A percentile compares a stretch with the other conserved stretches of the same genome.
Conservation (phyloP, 1,140 invertebrate species). For the Trichoplusia ni region DNA sequence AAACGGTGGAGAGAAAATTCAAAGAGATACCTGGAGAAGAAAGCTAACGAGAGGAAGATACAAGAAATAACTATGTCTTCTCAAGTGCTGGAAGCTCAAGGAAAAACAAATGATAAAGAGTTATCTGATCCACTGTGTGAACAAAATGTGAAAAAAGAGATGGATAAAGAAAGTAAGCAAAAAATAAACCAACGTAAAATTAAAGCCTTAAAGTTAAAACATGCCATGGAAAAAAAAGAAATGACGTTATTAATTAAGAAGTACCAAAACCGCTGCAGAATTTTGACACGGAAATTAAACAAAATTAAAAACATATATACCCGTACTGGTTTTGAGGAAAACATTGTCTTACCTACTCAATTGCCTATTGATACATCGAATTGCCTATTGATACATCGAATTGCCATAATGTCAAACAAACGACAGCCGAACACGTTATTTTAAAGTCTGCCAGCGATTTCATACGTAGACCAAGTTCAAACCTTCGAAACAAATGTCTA, state of each 20-base stretch:
- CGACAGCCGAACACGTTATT: not conserved
- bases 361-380: too few species aligned
- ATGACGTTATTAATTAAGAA: not conserved
- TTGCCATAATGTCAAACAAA: not conserved
- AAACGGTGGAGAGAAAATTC: not conserved
- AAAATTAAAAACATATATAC: not conserved
- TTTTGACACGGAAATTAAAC: not conserved
- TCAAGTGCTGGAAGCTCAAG: not conserved
- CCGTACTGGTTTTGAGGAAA: too few species aligned
- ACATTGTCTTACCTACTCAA: too few species aligned
- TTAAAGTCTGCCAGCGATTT: too few species aligned
- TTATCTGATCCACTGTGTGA: not conserved
- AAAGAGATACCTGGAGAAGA: not conserved
- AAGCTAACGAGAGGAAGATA: not conserved
- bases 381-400: too few species aligned
- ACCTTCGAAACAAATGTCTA: not conserved
- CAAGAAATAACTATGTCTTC: not conserved
- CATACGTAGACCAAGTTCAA: not conserved
- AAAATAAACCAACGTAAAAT: not conserved
- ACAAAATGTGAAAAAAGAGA: not conserved
- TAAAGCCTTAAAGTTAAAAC: not conserved
- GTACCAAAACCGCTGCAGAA: not conserved
- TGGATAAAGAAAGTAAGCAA: not conserved
- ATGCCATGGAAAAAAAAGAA: not conserved
- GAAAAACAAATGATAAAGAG: not conserved